Percentiles rank a stretch among this genome's conserved stretches.
Conservation (phyloP, 1,140 invertebrate species). For the Drosophila melanica region DNA sequence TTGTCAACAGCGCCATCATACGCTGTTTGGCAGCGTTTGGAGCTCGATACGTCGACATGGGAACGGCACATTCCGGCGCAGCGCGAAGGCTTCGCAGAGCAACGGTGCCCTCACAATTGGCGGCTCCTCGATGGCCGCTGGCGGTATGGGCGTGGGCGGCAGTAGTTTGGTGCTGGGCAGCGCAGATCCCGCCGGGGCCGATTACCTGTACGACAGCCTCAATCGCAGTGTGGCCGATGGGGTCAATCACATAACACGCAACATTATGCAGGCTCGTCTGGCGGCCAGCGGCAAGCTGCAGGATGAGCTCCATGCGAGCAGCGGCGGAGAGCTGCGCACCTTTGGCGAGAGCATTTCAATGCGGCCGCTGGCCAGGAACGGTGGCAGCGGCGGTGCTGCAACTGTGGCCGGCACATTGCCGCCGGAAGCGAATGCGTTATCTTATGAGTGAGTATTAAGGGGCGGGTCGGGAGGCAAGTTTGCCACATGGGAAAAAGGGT, state of each 20-base stretch:
- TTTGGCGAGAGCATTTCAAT: constrained; percentile 91
- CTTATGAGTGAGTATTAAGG: constrained; percentile 76
- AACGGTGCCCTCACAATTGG: constrained; percentile 68
- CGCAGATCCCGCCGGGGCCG: constrained; percentile 39
- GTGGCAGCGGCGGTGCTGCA: constrained; percentile 42
- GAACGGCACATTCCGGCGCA: constrained; percentile 74
- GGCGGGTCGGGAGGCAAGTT: too few relatives aligned
- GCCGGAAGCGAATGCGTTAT: constrained; percentile 73
- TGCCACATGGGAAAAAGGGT: neutral
- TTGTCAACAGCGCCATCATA: constrained; percentile 94
- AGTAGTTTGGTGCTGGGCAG: constrained; percentile 63
- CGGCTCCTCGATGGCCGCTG: constrained; percentile 37
- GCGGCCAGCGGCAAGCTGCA: constrained; percentile 69
- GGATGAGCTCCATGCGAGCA: constrained; percentile 57
- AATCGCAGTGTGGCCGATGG: constrained; percentile 86
- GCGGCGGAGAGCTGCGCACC: constrained; percentile 83
- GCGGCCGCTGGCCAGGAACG: constrained; percentile 87
- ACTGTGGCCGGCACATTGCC: constrained; percentile 60
- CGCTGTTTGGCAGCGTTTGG: constrained; percentile 97
- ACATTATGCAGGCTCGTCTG: constrained; percentile 84
- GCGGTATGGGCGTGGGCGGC: constrained; percentile 62
- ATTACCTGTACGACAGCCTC: constrained; percentile 86
- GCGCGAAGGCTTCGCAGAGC: constrained; percentile 65
- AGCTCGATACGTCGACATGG: constrained; percentile 91
- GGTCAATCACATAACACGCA: constrained; percentile 86